Evolutionary conservation across 2,113 vertebrate genomes (phyloP), one percentile per base, ranked within the genome.

Genomic region (Cavia porcellus): DNA sequence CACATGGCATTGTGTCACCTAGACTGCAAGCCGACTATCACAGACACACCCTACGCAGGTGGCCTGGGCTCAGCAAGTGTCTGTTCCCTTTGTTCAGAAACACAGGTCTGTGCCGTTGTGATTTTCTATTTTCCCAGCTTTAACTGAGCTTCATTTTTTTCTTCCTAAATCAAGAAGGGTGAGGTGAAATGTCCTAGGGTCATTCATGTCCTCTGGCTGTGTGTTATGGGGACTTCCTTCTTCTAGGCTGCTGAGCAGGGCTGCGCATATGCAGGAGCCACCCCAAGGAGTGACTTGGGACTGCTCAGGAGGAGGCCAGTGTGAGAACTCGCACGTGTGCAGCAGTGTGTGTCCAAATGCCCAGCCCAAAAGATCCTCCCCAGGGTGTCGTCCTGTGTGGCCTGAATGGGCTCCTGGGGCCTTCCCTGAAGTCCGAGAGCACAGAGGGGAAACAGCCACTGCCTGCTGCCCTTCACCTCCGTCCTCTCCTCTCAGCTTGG

Each of bases 391-490:
- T 84, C 84, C 81, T 93, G 57, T 93, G n/a, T 95, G 70, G 81
- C 70, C 74, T 70, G 83, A 81, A 83, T 93, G 89, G 89, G 45
- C 62, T 19, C 32, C 13, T 55, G 47, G 94, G 55, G 38, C 28
- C 95, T 93, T 74, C 86, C 38, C 28, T 92, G 38, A 7, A 61
- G 82, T 82, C 87, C 92, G 87, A 83, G 95, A 80, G 38, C 87
- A 74, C 90, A 92, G 86, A 52, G 55, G 20, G 90, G 74, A 84
- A 81, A 87, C 22, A 80, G 85, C 14, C 50, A 72, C 61, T 97
- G 96, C 89, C 96, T 96, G 93, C 97, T 92, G 86, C 89, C 59
- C 74, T 89, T 89, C 83, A 75, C 88, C 83, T 55, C 5, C 28
- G 64, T 52, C 50, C 45, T 90, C 92, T 52, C 50, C 45, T 90